phyloP scores from a whole-genome alignment of 2,797 vertebrate genomes.

The Danio kyathit region DNA sequence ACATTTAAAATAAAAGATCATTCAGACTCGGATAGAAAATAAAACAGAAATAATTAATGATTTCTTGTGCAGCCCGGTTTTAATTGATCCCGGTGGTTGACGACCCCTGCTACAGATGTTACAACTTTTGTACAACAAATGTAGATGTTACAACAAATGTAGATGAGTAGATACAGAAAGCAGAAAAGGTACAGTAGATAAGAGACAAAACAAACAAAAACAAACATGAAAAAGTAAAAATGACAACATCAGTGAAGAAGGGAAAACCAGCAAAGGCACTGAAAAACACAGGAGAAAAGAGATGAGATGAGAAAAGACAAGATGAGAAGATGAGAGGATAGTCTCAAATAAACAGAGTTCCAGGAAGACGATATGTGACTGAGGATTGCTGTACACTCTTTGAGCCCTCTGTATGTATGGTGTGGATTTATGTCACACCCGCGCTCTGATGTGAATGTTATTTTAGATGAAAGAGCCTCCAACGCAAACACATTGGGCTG shows the following conservation, averaged over 20 bases:
- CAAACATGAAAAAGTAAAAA: neutral
- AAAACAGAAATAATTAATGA: too few species aligned
- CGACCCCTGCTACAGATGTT: too few species aligned
- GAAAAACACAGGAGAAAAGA: neutral
- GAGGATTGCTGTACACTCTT: slow-evolving; percentile 1
- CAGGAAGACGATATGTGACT: slow-evolving; percentile 1
- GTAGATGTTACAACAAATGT: neutral
- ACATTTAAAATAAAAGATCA: too few species aligned
- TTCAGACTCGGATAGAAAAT: too few species aligned
- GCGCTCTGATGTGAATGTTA: slow-evolving; percentile 14
- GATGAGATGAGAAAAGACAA: neutral
- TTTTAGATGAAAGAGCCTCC: slow-evolving; percentile 28
- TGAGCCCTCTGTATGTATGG: neutral
- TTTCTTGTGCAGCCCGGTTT: too few species aligned
- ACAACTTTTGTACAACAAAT: too few species aligned
- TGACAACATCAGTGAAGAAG: too few species aligned
- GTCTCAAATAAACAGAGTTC: slow-evolving; percentile 6
- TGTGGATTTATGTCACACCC: slow-evolving; percentile 33
- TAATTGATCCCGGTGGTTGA: too few species aligned
- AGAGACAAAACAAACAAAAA: neutral
- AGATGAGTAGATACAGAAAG: neutral
- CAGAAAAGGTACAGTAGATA: neutral
- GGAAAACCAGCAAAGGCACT: neutral
- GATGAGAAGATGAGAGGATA: neutral
- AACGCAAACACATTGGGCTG: slow-evolving; percentile 22